Percentiles rank a stretch among this genome's conserved stretches.
phyloP scores from a whole-genome alignment of 2,888 invertebrate species.

The Argyresthia goedartella region DNA sequence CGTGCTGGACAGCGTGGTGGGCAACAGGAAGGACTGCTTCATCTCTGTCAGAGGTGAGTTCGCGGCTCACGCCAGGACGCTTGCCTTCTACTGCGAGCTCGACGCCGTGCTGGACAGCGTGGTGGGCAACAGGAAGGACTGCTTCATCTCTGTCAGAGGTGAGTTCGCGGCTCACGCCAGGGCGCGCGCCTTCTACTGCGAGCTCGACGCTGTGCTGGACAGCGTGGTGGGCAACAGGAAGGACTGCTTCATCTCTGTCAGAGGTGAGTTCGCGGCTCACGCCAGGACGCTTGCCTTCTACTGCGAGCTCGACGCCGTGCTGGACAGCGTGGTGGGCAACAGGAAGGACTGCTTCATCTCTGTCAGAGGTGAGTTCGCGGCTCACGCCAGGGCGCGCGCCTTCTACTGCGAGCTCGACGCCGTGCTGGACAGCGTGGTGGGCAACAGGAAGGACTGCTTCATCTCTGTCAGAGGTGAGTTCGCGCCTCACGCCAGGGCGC shows the following conservation, averaged over 20 bases:
- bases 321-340: slow-evolving; percentile 93
- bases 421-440: slow-evolving; percentile 91
- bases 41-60: slow-evolving; percentile 87
- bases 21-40: slow-evolving; percentile 94
- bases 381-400: slow-evolving; percentile 85
- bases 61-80: slow-evolving; percentile 83
- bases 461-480: slow-evolving; percentile 87
- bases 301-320: slow-evolving; percentile 93
- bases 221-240: slow-evolving; percentile 93
- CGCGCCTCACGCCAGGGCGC: slow-evolving; percentile 83
- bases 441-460: slow-evolving; percentile 94
- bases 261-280: slow-evolving; percentile 88
- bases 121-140: slow-evolving; percentile 93
- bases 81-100: slow-evolving; percentile 95
- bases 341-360: slow-evolving; percentile 92
- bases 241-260: slow-evolving; percentile 87
- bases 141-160: slow-evolving; percentile 82
- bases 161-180: slow-evolving; percentile 84
- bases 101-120: slow-evolving; percentile 95
- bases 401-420: slow-evolving; percentile 96
- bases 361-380: slow-evolving; percentile 70
- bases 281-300: slow-evolving; percentile 91
- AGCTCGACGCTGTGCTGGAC: slow-evolving; percentile 95
- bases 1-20: slow-evolving; percentile 91
- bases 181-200: slow-evolving; percentile 92